These are phyloP conservation scores for Homarus gammarus DNA, from an alignment of 2,888 invertebrate genomes.

Conservation along the genomic window DNA sequence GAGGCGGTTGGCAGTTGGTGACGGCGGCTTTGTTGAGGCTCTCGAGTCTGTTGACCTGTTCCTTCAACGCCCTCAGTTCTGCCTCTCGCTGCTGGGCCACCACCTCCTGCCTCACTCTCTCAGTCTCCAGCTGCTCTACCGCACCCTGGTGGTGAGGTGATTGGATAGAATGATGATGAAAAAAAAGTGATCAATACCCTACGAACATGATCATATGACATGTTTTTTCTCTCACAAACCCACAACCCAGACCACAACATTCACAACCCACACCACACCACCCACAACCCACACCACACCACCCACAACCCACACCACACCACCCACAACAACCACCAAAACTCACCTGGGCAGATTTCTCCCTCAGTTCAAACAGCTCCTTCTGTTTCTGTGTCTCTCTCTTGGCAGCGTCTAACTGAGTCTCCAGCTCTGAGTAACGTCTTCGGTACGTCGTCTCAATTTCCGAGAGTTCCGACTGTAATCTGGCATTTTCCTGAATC, in stretches of 20 bases:
- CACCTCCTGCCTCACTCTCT: constrained; percentile 55
- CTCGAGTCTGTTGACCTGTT: constrained; percentile 42
- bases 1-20: background rate
- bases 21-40: background rate
- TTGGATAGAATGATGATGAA: background rate
- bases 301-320: background rate
- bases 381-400: constrained; percentile 52
- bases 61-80: constrained; percentile 48
- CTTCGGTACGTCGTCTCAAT: constrained; percentile 50
- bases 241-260: background rate
- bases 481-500: constrained; percentile 74
- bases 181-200: background rate
- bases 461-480: constrained; percentile 68
- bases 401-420: constrained; percentile 35
- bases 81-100: constrained; percentile 55
- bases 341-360: constrained; percentile 64
- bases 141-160: constrained; percentile 51
- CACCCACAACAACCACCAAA: background rate
- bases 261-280: too few relatives aligned
- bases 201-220: background rate
- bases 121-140: constrained; percentile 53
- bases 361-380: constrained; percentile 44
- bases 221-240: background rate
- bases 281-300: too few relatives aligned
- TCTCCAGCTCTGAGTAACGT: constrained; percentile 46